These are phyloP conservation scores for Leucania comma DNA, from an alignment of 2,888 invertebrate species.

Conservation along the genomic window DNA sequence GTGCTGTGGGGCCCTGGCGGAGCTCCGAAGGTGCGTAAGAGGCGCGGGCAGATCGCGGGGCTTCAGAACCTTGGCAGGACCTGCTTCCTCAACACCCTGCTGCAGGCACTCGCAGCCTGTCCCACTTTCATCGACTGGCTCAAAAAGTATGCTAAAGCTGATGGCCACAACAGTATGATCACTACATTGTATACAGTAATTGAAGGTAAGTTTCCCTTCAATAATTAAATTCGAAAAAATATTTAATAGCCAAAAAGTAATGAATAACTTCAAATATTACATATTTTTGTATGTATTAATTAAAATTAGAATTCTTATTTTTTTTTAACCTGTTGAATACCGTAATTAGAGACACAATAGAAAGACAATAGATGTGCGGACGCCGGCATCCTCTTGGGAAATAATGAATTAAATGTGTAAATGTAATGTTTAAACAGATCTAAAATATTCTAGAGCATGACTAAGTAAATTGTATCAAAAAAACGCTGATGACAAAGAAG, in stretches of 20 bases:
- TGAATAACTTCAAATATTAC: not conserved
- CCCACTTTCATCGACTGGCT: constrained; percentile 96
- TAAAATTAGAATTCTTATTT: not conserved
- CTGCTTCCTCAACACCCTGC: constrained; percentile 97
- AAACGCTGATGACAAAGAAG: not conserved
- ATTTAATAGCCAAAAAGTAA: too few relatives aligned
- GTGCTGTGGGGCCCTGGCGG: constrained; percentile 95
- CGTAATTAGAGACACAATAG: too few relatives aligned
- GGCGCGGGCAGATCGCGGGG: constrained; percentile 95
- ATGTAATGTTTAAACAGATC: not conserved
- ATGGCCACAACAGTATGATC: constrained; percentile 93
- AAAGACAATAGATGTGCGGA: too few relatives aligned
- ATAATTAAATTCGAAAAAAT: not conserved
- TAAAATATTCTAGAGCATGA: not conserved
- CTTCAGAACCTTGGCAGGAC: constrained; percentile 97
- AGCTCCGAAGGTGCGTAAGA: constrained; percentile 91
- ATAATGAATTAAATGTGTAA: not conserved
- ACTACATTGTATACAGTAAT: constrained; percentile 94
- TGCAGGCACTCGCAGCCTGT: constrained; percentile 97
- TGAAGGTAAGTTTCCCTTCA: constrained; percentile 89
- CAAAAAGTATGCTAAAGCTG: constrained; percentile 91
- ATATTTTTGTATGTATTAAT: not conserved
- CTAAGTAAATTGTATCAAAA: not conserved
- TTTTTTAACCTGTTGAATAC: too few relatives aligned
- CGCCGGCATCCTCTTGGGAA: too few relatives aligned